Evolutionary conservation across 2,888 invertebrate genomes (phyloP).

Genomic region (Pyrgus malvae): DNA sequence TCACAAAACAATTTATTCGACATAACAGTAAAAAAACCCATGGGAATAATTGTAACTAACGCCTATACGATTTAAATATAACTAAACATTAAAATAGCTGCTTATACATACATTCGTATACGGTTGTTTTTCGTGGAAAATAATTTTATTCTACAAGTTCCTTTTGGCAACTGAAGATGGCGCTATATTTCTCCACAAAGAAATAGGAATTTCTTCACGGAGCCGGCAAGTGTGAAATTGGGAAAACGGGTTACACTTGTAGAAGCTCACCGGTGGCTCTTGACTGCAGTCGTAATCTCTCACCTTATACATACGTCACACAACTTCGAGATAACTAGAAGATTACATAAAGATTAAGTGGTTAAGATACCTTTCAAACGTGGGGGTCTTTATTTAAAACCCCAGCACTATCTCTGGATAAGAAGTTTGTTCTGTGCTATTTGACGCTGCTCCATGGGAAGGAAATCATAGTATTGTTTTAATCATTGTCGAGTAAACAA

Average conservation of each 20-base stretch:
- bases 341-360: no score
- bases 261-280: conserved; percentile 44
- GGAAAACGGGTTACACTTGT: conserved; percentile 46
- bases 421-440: no score
- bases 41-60: no score
- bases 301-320: conserved; percentile 29
- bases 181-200: conserved; percentile 37
- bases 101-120: not conserved
- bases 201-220: conserved; percentile 33
- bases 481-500: no score
- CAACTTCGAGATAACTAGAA: conserved; percentile 34
- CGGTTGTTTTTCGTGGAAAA: conserved; percentile 1
- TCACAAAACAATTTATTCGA: no score
- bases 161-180: conserved; percentile 30
- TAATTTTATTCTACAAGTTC: conserved; percentile 17
- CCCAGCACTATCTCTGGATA: no score
- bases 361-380: no score
- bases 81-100: not conserved
- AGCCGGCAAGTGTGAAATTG: conserved; percentile 47
- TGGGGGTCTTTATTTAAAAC: no score
- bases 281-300: conserved; percentile 38
- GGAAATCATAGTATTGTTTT: no score
- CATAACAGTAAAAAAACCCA: no score
- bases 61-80: no score
- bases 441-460: no score